Evolutionary conservation across 2,888 invertebrate species (phyloP).

Genomic region (Drosophila paramelanica): DNA sequence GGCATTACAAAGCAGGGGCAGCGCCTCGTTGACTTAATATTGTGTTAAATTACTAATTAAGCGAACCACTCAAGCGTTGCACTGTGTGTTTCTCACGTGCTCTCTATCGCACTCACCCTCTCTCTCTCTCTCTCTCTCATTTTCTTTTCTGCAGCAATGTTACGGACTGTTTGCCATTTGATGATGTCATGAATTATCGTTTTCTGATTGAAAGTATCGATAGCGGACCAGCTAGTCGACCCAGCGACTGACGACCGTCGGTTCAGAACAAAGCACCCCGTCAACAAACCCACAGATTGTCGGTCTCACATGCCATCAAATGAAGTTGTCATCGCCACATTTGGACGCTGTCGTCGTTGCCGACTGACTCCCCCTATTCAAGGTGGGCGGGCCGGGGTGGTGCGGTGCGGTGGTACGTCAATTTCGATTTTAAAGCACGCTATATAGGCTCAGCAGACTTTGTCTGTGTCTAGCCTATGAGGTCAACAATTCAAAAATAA

Average conservation of each 20-base stretch:
- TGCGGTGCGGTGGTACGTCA: constrained; percentile 14
- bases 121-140: constrained; percentile 4
- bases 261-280: constrained; percentile 52
- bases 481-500: constrained; percentile 78
- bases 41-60: constrained; percentile 79
- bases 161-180: constrained; percentile 54
- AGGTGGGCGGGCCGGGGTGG: neutral
- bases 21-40: constrained; percentile 69
- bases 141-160: constrained; percentile 17
- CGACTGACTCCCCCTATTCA: constrained; percentile 27
- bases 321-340: constrained; percentile 78
- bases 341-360: constrained; percentile 62
- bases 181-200: constrained; percentile 82
- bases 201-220: constrained; percentile 79
- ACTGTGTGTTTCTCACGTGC: constrained; percentile 9
- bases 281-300: constrained; percentile 48
- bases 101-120: neutral
- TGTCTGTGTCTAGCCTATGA: constrained; percentile 60
- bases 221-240: constrained; percentile 41
- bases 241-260: constrained; percentile 29
- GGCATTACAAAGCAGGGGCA: constrained; percentile 64
- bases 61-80: constrained; percentile 60
- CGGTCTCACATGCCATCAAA: constrained; percentile 62
- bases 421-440: constrained; percentile 58
- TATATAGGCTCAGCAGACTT: constrained; percentile 58